Percentiles rank a stretch among this genome's conserved stretches.
phyloP scores from a whole-genome alignment of 2,113 vertebrate genomes.

The Sapayoa aenigma region DNA sequence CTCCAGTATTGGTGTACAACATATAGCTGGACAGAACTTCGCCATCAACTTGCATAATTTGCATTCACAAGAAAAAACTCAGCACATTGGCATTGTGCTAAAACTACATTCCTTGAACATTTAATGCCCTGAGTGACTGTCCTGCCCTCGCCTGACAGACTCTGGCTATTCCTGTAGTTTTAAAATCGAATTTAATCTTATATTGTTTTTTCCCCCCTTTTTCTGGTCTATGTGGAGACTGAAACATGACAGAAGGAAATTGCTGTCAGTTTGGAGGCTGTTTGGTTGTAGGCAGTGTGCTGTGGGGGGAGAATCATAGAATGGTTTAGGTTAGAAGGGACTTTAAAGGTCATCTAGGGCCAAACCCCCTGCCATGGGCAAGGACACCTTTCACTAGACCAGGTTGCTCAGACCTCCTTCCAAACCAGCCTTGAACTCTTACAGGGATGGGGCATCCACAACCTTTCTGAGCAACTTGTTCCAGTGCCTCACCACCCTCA shows the following conservation, averaged over 20 bases:
- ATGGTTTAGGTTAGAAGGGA: background rate
- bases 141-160: background rate
- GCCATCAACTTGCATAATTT: background rate
- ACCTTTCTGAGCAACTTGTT: background rate
- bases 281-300: background rate
- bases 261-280: background rate
- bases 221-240: background rate
- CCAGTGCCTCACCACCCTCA: background rate
- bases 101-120: background rate
- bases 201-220: fast-evolving
- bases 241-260: background rate
- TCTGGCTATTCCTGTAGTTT: background rate
- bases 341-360: background rate
- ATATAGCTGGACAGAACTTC: background rate
- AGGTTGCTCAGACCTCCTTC: background rate
- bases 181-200: background rate
- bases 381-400: background rate
- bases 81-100: fast-evolving
- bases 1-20: background rate
- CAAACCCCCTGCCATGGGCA: background rate
- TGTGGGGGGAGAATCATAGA: background rate
- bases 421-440: background rate
- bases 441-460: background rate
- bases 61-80: background rate
- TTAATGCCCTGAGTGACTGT: background rate